phyloP scores from a whole-genome alignment of 2,888 invertebrate species.

The Trisateles emortualis region DNA sequence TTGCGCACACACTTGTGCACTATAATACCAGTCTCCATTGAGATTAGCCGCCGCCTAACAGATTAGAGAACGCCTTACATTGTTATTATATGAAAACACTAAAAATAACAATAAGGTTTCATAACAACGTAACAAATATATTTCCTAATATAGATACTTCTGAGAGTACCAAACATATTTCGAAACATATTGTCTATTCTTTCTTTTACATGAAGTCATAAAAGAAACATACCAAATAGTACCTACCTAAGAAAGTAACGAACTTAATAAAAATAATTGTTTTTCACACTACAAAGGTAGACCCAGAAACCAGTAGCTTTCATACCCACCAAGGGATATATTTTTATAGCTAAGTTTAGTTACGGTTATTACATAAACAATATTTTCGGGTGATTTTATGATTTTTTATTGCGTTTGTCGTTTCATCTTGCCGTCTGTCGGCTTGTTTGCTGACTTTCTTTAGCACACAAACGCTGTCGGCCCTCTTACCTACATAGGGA shows the following conservation, averaged over 20 bases:
- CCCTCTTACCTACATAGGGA: conserved; percentile 38
- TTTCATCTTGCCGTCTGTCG: conserved; percentile 70
- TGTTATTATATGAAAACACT: too few relatives aligned
- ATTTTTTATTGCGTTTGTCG: conserved; percentile 68
- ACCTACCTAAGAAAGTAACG: conserved; percentile 28
- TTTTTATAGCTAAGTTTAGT: conserved; percentile 59
- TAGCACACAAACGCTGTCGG: conserved; percentile 42
- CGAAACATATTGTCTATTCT: not conserved
- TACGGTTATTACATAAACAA: conserved; percentile 60
- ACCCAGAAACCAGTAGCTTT: conserved; percentile 70
- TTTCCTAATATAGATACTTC: too few relatives aligned
- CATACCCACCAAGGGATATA: conserved; percentile 56
- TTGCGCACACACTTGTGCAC: too few relatives aligned
- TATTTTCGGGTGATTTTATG: conserved; percentile 71
- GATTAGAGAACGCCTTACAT: too few relatives aligned
- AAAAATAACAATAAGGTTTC: too few relatives aligned
- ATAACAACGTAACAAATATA: too few relatives aligned
- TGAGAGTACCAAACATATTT: too few relatives aligned
- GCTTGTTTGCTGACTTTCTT: conserved; percentile 69
- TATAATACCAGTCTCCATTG: too few relatives aligned
- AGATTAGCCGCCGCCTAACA: too few relatives aligned
- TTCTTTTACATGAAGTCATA: not conserved
- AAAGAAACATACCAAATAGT: conserved; percentile 1
- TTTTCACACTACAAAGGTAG: conserved; percentile 42
- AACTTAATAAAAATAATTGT: conserved; percentile 35